Percentiles rank a stretch among this genome's conserved stretches.
Evolutionary conservation across 2,888 invertebrate genomes (phyloP).

Genomic region (Furcula furcula): DNA sequence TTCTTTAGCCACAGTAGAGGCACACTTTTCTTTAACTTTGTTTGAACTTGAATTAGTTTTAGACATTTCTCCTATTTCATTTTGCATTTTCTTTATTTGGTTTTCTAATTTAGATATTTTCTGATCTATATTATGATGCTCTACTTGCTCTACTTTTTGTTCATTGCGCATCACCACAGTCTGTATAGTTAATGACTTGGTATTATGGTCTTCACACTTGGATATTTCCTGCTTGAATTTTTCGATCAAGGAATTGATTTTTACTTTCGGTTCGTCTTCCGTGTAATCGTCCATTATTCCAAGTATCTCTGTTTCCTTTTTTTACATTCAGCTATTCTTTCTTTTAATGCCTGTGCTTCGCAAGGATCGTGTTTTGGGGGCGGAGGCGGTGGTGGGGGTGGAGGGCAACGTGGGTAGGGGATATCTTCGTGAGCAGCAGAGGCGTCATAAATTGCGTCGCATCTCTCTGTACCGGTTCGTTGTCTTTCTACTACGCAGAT

Average conservation of each 20-base stretch:
- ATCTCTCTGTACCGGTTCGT: slow-evolving; percentile 39
- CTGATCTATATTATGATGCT: slow-evolving; percentile 42
- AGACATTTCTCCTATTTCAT: neutral
- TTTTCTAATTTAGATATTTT: slow-evolving; percentile 51
- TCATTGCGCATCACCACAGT: slow-evolving; percentile 11
- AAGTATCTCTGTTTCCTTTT: slow-evolving; percentile 48
- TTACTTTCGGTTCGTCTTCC: slow-evolving; percentile 12
- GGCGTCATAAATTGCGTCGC: slow-evolving; percentile 37
- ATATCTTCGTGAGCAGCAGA: slow-evolving; percentile 30
- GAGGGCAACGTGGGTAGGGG: slow-evolving; percentile 43
- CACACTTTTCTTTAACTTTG: too few relatives aligned
- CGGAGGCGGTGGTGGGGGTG: slow-evolving; percentile 40
- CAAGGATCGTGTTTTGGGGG: slow-evolving; percentile 46
- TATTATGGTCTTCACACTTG: slow-evolving; percentile 26
- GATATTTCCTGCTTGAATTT: slow-evolving; percentile 27
- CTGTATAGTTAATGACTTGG: slow-evolving; percentile 30
- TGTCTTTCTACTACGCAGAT: slow-evolving; percentile 43
- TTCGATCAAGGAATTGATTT: slow-evolving; percentile 31
- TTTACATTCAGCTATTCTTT: slow-evolving; percentile 37
- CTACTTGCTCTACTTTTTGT: too few relatives aligned
- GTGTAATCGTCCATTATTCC: slow-evolving; percentile 42
- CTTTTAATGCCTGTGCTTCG: slow-evolving; percentile 35
- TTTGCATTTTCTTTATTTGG: slow-evolving; percentile 31
- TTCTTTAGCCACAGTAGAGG: too few relatives aligned
- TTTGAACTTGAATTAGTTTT: neutral